Percentiles rank a stretch among this genome's conserved stretches.
phyloP scores from a whole-genome alignment of 2,888 invertebrate genomes.

The Spicauda simplicius region DNA sequence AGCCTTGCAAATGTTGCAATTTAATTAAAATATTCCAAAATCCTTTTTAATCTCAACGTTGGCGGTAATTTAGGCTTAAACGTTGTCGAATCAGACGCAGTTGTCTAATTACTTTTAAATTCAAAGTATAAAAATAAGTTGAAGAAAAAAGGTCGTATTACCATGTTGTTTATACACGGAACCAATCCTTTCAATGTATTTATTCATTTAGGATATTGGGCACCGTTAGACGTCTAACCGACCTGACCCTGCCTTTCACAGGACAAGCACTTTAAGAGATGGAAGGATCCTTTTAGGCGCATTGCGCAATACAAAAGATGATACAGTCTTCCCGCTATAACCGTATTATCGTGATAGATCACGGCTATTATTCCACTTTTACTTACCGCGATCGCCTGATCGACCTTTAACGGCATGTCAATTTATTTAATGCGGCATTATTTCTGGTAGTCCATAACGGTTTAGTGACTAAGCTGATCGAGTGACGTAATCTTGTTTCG shows the following conservation, averaged over 20 bases:
- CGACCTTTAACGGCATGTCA: constrained; percentile 20
- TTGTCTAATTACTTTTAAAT: too few relatives aligned
- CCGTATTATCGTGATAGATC: constrained; percentile 18
- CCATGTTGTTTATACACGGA: too few relatives aligned
- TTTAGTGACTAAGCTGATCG: constrained; percentile 11
- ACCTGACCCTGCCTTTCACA: not conserved
- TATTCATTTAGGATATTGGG: constrained; percentile 4
- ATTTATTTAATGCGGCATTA: constrained; percentile 26
- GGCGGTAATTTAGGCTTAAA: too few relatives aligned
- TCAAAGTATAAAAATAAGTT: too few relatives aligned
- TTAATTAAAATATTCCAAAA: constrained; percentile 3
- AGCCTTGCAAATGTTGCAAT: constrained; percentile 8
- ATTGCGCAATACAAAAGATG: constrained; percentile 10
- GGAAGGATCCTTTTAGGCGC: constrained; percentile 17
- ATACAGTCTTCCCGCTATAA: constrained; percentile 13
- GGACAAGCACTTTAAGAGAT: constrained; percentile 17
- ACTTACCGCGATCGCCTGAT: constrained; percentile 15
- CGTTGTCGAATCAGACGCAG: too few relatives aligned
- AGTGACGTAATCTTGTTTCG: constrained; percentile 38
- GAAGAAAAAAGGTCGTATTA: too few relatives aligned
- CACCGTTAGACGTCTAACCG: not conserved
- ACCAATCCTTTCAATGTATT: too few relatives aligned
- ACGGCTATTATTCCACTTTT: constrained; percentile 18
- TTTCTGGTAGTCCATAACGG: constrained; percentile 23
- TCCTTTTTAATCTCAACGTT: not conserved